Evolutionary conservation across 2,797 vertebrate genomes (phyloP), one percentile per base, ranked within the genome.

Genomic region (Syngnathus rostellatus): DNA sequence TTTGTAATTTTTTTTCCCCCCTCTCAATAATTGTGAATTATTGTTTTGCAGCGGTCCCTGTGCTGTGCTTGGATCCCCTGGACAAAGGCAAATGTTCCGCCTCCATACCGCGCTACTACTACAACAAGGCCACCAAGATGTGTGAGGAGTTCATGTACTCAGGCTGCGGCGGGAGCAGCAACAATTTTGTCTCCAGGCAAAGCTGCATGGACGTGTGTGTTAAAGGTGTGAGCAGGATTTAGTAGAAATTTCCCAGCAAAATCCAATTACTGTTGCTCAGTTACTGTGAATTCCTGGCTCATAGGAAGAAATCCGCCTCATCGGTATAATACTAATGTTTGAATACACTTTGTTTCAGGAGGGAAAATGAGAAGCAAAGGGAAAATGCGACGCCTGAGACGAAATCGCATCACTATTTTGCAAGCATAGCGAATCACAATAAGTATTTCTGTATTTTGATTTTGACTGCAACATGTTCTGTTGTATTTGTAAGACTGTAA

Each of bases 111-210:
- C 94, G 97, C 2, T 98, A 90, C 82, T 94, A 95, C 84, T 98
- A 92, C 82, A 94, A 95, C 65, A 1, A 41, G 11, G 83, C 81
- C 69, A 87, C 81, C 68, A 91, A 87, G 72, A 86, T 65, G 37
- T 99, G 96, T 39, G 89, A 94, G 72, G 74, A 91, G 81, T 98
- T 99, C 66, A 74, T 60, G 25, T 98, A 96, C 14, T 91, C 92
- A 0, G 96, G 95, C 71, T 98, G 96, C 5, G 94, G 95, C 5
- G 94, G 95, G 48, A 97, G 93, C 79, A 87, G 87, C 76, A 99
- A 98, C 83, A 98, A 98, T 85, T 98, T 98, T 0, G 75, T 90
- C 64, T 90, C 81, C 0, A 82, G 83, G 70, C 78, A 71, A 2
- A 89, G 81, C 66, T 98, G 97, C 79, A 81, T 82, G 67, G 88